phyloP scores from a whole-genome alignment of 2,797 vertebrate species.

The Sarcoramphus papa region DNA sequence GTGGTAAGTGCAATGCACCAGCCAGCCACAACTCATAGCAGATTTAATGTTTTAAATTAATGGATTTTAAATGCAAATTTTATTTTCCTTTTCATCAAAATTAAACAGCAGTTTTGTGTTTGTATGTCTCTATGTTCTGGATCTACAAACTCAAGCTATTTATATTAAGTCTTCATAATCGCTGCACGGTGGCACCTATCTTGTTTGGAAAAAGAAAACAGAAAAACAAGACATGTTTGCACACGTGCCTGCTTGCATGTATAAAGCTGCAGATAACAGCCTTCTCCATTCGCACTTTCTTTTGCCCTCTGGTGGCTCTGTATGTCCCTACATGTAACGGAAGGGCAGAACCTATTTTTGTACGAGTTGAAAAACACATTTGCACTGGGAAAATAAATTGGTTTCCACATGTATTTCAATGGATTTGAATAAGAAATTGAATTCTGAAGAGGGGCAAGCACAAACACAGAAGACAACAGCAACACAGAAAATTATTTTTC shows the following conservation, averaged over 20 bases:
- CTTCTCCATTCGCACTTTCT: neutral
- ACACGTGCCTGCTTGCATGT: neutral
- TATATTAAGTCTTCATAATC: neutral
- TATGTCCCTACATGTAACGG: neutral
- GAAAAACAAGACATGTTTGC: neutral
- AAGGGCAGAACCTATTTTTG: neutral
- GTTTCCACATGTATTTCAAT: neutral
- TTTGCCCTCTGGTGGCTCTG: conserved; percentile 63
- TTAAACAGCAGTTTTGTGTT: neutral
- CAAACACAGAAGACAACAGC: neutral
- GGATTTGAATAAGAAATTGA: neutral
- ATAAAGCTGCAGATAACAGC: neutral
- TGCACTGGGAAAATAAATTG: neutral
- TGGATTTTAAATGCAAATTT: neutral
- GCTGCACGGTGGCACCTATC: neutral
- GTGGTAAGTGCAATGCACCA: neutral
- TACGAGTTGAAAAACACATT: neutral
- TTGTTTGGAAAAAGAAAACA: neutral
- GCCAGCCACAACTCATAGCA: neutral
- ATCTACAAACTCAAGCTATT: neutral
- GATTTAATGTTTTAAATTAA: neutral
- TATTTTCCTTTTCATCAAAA: neutral
- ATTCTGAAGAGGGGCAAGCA: neutral
- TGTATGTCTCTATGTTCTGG: neutral
- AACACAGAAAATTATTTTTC: neutral